Conservation (phyloP, 1,140 invertebrate genomes). For the Adoxophyes honmai region DNA sequence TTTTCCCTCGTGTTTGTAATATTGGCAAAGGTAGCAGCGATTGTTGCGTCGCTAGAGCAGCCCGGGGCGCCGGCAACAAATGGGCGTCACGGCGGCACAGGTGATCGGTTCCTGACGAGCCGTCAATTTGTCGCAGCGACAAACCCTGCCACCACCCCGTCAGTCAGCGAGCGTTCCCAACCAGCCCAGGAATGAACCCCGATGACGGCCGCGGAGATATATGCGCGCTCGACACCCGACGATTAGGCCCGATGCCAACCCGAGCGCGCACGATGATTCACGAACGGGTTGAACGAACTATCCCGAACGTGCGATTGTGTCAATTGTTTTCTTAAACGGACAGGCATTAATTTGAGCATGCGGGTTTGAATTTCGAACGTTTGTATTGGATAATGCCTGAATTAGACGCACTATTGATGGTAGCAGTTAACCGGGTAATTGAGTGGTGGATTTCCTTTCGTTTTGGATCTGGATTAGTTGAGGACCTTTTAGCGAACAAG, state of each 20-base stretch:
- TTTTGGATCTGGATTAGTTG: too few relatives aligned
- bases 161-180: constrained; percentile 54
- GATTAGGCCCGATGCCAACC: constrained; percentile 71
- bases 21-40: too few relatives aligned
- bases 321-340: constrained; percentile 61
- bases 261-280: constrained; percentile 47
- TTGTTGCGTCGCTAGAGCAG: neutral
- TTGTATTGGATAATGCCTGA: constrained; percentile 42
- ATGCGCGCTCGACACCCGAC: constrained; percentile 47
- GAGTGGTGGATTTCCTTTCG: constrained; percentile 10
- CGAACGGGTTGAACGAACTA: constrained; percentile 62
- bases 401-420: constrained; percentile 20
- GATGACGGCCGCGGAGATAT: constrained; percentile 64
- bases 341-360: constrained; percentile 47
- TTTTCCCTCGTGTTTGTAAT: too few relatives aligned
- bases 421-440: constrained; percentile 18
- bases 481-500: too few relatives aligned
- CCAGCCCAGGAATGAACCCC: constrained; percentile 60
- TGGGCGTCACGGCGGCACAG: constrained; percentile 24
- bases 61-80: constrained; percentile 11
- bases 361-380: constrained; percentile 49
- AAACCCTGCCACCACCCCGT: constrained; percentile 47
- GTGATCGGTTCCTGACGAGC: constrained; percentile 44
- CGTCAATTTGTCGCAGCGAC: constrained; percentile 64
- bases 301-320: constrained; percentile 39